A percentile compares a stretch with the other conserved stretches of the same genome.
phyloP scores from a whole-genome alignment of 2,113 vertebrate species.

The Coptodon rendalli region DNA sequence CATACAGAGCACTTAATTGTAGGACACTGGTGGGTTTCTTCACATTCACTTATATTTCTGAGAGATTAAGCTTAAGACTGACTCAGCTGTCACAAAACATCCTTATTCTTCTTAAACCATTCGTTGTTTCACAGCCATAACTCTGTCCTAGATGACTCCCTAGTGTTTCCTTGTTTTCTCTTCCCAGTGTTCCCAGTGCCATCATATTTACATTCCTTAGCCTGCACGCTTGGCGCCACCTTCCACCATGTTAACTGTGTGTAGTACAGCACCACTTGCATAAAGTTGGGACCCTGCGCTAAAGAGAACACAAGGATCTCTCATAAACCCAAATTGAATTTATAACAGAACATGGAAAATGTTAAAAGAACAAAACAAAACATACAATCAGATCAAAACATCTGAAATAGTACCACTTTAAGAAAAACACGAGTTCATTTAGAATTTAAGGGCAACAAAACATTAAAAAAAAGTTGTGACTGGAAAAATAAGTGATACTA shows the following conservation, averaged over 20 bases:
- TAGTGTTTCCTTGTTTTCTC: not conserved
- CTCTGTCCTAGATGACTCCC: not conserved
- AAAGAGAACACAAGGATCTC: not conserved
- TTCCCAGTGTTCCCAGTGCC: not conserved
- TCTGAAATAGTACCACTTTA: not conserved
- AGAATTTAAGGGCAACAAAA: not conserved
- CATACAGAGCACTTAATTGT: fast-evolving
- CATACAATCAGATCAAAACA: not conserved
- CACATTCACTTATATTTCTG: not conserved
- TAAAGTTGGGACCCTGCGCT: not conserved
- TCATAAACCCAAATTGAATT: fast-evolving
- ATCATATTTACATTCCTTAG: not conserved
- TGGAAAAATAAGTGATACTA: too few species aligned
- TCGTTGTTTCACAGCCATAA: fast-evolving
- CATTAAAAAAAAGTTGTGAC: too few species aligned
- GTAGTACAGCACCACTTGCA: not conserved
- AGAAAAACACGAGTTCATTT: not conserved
- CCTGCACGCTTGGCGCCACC: fast-evolving
- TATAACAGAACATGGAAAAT: fast-evolving
- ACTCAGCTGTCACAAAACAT: not conserved
- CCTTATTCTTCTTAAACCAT: not conserved
- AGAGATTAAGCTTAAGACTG: not conserved
- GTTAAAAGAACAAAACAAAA: not conserved
- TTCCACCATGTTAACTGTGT: fast-evolving
- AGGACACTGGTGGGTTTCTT: not conserved